These are phyloP conservation scores for Toxonevra muliebris DNA, from an alignment of 2,888 invertebrate genomes.

Conservation along the genomic window DNA sequence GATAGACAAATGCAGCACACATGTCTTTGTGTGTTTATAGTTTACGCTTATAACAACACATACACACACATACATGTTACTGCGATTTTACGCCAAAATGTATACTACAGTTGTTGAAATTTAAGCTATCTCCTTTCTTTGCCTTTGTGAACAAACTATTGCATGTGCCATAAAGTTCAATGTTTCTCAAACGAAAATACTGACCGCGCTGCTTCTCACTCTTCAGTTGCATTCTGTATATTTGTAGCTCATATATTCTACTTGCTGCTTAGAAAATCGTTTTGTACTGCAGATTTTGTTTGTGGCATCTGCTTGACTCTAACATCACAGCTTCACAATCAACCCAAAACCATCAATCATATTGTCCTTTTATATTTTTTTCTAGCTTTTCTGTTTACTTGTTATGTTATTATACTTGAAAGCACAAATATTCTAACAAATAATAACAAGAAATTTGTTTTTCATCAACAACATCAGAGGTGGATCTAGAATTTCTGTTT, in stretches of 20 bases:
- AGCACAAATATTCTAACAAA: neutral
- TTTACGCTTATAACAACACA: slow-evolving; percentile 6
- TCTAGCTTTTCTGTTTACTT: slow-evolving; percentile 26
- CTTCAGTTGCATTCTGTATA: no score
- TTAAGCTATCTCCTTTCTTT: neutral
- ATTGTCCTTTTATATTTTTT: slow-evolving; percentile 12
- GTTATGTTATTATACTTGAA: slow-evolving; percentile 28
- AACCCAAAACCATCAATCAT: slow-evolving; percentile 28
- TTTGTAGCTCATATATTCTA: neutral
- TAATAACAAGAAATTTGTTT: no score
- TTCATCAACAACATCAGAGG: no score
- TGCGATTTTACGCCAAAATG: neutral
- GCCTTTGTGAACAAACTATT: neutral
- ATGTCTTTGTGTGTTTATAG: neutral
- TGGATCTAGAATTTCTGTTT: neutral
- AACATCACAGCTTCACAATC: no score
- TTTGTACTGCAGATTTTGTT: no score
- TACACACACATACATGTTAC: neutral
- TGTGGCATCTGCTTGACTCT: no score
- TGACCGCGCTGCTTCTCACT: no score
- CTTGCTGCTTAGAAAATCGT: neutral
- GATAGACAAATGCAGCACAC: neutral
- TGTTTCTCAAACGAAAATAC: neutral
- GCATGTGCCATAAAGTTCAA: neutral
- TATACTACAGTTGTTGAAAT: neutral